These are phyloP conservation scores for Melanerpes formicivorus DNA, from an alignment of 2,113 vertebrate species.

Conservation along the genomic window DNA sequence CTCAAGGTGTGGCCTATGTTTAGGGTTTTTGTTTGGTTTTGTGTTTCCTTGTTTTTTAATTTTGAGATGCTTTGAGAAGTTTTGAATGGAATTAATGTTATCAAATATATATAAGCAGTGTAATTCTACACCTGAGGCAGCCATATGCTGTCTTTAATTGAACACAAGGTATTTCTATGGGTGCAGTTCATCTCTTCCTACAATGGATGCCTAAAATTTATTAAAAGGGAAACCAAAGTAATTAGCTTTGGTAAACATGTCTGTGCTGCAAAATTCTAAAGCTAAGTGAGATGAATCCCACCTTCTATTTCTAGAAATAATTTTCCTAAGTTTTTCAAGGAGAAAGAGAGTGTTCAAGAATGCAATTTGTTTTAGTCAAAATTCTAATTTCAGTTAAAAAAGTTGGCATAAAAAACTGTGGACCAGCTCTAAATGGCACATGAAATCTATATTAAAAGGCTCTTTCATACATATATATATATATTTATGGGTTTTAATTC, in stretches of 20 bases:
- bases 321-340: not conserved
- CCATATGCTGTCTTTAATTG: not conserved
- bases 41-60: too few relatives aligned
- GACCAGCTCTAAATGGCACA: not conserved
- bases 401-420: not conserved
- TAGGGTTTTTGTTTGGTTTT: not conserved
- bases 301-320: not conserved
- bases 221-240: not conserved
- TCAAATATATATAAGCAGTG: not conserved
- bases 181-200: not conserved
- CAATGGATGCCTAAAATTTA: not conserved
- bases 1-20: not conserved
- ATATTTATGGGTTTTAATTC: not conserved
- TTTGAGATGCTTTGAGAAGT: not conserved
- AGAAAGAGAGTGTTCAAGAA: not conserved
- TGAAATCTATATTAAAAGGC: not conserved
- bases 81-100: not conserved
- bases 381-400: not conserved
- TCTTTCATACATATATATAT: not conserved
- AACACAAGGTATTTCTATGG: not conserved
- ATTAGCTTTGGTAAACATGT: fast-evolving
- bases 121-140: not conserved
- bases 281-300: not conserved
- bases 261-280: not conserved
- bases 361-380: not conserved